These are phyloP conservation scores for Trisateles emortualis DNA, from an alignment of 2,888 invertebrate species.

Conservation along the genomic window DNA sequence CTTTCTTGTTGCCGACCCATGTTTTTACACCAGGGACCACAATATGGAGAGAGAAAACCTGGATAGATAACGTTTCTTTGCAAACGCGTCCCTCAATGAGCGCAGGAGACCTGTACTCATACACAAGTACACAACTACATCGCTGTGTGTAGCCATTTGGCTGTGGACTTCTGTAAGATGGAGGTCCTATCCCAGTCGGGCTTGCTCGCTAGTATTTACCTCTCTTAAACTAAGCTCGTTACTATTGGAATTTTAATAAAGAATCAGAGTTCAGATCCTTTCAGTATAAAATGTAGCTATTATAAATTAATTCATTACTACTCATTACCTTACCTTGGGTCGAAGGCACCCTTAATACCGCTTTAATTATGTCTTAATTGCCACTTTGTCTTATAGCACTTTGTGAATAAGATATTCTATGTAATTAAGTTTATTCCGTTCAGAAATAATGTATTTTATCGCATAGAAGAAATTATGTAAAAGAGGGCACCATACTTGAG, in stretches of 20 bases:
- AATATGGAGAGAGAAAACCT: too few relatives aligned
- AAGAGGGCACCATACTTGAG: neutral
- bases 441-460: conserved; percentile 25
- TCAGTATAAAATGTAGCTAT: neutral
- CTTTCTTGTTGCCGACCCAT: too few relatives aligned
- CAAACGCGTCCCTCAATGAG: too few relatives aligned
- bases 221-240: too few relatives aligned
- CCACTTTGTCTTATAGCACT: conserved; percentile 40
- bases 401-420: conserved; percentile 28
- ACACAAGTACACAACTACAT: too few relatives aligned
- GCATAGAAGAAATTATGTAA: neutral
- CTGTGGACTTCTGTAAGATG: too few relatives aligned
- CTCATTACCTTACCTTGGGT: neutral
- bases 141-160: too few relatives aligned
- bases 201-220: too few relatives aligned
- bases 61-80: too few relatives aligned
- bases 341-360: conserved; percentile 24
- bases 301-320: conserved; percentile 1
- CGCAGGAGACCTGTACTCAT: too few relatives aligned
- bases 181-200: too few relatives aligned
- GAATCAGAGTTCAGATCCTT: neutral
- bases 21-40: too few relatives aligned
- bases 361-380: conserved; percentile 43
- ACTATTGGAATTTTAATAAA: neutral
- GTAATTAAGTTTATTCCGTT: conserved; percentile 31